A percentile compares a stretch with the other conserved stretches of the same genome.
Evolutionary conservation across 1,140 invertebrate species (phyloP).

Genomic region (Pristionchus pacificus): DNA sequence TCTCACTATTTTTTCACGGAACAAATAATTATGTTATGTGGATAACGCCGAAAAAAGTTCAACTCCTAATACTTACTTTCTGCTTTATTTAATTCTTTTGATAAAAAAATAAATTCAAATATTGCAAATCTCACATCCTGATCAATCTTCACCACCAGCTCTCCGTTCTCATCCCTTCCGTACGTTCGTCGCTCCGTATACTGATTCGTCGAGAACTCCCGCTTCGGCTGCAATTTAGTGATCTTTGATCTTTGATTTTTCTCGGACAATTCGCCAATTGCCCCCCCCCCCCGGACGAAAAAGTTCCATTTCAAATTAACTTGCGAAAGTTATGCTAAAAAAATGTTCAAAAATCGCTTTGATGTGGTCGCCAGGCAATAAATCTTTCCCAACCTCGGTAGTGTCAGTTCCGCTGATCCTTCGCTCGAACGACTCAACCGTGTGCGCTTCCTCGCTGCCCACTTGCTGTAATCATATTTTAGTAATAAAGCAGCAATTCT

Average conservation of each 20-base stretch:
- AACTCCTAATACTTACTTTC: too few relatives aligned
- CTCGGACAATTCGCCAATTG: too few relatives aligned
- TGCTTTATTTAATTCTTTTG: too few relatives aligned
- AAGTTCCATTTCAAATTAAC: background rate
- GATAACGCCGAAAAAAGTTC: too few relatives aligned
- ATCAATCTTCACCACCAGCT: conserved; percentile 38
- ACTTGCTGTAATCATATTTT: conserved; percentile 32
- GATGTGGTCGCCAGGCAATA: background rate
- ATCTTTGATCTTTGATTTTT: too few relatives aligned
- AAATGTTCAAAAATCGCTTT: background rate
- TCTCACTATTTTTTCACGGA: too few relatives aligned
- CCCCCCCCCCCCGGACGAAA: too few relatives aligned
- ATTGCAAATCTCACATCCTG: conserved; percentile 29
- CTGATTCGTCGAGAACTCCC: conserved; percentile 21
- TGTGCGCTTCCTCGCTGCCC: conserved; percentile 36
- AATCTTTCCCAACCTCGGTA: conserved; percentile 17
- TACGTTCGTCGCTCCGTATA: conserved; percentile 39
- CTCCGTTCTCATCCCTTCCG: conserved; percentile 36
- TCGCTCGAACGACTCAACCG: conserved; percentile 33
- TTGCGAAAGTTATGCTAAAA: background rate
- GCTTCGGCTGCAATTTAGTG: conserved; percentile 32
- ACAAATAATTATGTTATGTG: too few relatives aligned
- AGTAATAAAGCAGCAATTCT: too few relatives aligned
- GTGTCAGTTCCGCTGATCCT: conserved; percentile 29
- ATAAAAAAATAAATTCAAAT: too few relatives aligned